Evolutionary conservation across 2,888 invertebrate species (phyloP), one percentile per base, ranked within the genome.

Genomic region (Subacronicta megacephala): DNA sequence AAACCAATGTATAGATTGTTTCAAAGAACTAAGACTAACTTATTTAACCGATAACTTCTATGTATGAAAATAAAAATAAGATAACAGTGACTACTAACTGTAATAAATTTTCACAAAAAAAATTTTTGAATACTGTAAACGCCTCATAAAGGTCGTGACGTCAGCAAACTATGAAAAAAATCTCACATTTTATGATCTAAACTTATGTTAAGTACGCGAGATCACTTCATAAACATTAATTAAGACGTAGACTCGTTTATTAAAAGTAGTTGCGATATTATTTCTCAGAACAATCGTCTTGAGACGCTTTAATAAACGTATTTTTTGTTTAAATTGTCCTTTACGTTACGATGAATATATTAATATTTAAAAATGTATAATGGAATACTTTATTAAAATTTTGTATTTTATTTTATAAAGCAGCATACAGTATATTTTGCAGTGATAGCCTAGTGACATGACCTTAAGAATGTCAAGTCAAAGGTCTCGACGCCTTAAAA

Each of bases 261-360:
- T 52, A 56, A 56, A 75, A 78, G 72, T 73, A 74, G 71, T 77
- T 80, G 77, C 67, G 50, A 77, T 81, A 80, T 78, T 74, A 41
- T 62, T 54, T 54, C 72, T 76, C 61, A 53, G 53, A 76, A 74
- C 73, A 79, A 74, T 78, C 69, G 72, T 74, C 80, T 72, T 54
- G 70, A 64, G 73, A 77, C 57, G 20, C 4, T 46, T 62, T 49
- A 38, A 37, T 57, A 47, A 35, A 38, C 3, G 7, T 15, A 16
- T 42, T 43, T 47, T 46, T 26, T 23, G 7, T n/a, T 1, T 3
- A n/a, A 10, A 41, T 38, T 17, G 9, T 4, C 16, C 12, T 26
- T 41, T 10, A 1, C 16, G 36, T 20, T 36, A 15, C 15, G n/a
- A 12, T n/a, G 6, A 37, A 23, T 44, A 33, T 26, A 1, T 16